These are phyloP conservation scores for Phengaris arion DNA, from an alignment of 2,888 invertebrate species.

Conservation along the genomic window DNA sequence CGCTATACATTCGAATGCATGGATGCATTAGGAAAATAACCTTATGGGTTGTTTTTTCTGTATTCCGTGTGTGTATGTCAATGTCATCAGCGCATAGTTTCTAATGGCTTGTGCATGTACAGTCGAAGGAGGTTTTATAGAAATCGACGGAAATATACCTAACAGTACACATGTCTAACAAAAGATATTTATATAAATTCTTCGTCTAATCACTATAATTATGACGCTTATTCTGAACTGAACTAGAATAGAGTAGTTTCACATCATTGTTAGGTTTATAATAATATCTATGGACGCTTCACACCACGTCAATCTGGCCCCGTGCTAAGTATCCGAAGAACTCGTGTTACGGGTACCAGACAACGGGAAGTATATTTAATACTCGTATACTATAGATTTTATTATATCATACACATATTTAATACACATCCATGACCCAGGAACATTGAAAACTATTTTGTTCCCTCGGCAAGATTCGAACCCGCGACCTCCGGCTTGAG, in stretches of 20 bases:
- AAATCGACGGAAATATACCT: conserved; percentile 23
- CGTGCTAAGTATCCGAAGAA: no score
- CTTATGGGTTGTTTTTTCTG: conserved; percentile 23
- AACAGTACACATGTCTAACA: neutral
- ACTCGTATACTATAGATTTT: no score
- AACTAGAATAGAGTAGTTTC: neutral
- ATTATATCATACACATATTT: no score
- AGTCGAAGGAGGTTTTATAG: conserved; percentile 21
- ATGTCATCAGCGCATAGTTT: conserved; percentile 23
- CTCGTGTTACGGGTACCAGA: no score
- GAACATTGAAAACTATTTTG: no score
- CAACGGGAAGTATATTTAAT: no score
- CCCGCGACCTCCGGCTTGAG: no score
- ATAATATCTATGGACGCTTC: neutral
- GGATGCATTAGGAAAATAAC: conserved; percentile 25
- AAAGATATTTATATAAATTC: conserved; percentile 21
- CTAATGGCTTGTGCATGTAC: conserved; percentile 26
- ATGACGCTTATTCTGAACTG: neutral
- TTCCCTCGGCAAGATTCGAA: no score
- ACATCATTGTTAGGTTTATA: neutral
- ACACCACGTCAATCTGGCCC: no score
- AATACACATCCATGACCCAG: no score
- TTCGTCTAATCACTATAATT: neutral
- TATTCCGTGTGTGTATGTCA: conserved; percentile 28
- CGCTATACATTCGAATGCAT: conserved; percentile 15